Evolutionary conservation across 1,140 invertebrate species (phyloP), one percentile per base, ranked within the genome.

Genomic region (Bombus affinis): DNA sequence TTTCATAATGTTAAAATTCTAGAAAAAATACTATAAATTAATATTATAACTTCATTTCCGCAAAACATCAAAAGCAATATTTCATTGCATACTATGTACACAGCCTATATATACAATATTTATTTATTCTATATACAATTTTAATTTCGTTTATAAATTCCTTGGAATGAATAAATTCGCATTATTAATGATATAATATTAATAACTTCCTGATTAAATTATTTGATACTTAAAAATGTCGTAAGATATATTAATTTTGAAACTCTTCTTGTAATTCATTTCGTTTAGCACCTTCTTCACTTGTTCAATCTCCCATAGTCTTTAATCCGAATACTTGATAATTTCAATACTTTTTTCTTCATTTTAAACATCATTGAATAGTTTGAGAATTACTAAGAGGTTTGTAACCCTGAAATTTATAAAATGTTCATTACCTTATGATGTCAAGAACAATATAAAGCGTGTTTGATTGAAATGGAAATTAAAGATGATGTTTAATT

Each of bases 341-440:
- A 76, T 44, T 73, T 6, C 12, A 35, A 84, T 32, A 89, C 65
- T 35, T 62, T 66, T n/a, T 42, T 85, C 72, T 73, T 35, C 35
- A 28, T 15, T 87, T 82, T 66, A 76, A 86, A 82, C 78, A 83
- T 92, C 82, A 92, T 59, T 93, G 93, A 77, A 91, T 73, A 35
- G 86, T 89, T 89, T 93, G 88, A 25, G 93, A 88, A 92, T 93
- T 92, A 73, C 65, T 88, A 39, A 93, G 86, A 62, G 89, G 92
- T 66, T 92, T 92, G 70, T 93, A 93, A 75, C 91, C 93, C 93
- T 93, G 81, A 68, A 90, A 62, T 79, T 79, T 15, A 62, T 47
- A 57, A 83, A 68, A 59, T 9, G 6, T 74, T 6, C 37, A 13
- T 89, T 66, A 89, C 5, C 83, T 75, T 2, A n/a, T 39, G 18